Percentiles rank a stretch among this genome's conserved stretches.
Conservation (phyloP, 2,113 vertebrate genomes). For the Odocoileus virginianus region DNA sequence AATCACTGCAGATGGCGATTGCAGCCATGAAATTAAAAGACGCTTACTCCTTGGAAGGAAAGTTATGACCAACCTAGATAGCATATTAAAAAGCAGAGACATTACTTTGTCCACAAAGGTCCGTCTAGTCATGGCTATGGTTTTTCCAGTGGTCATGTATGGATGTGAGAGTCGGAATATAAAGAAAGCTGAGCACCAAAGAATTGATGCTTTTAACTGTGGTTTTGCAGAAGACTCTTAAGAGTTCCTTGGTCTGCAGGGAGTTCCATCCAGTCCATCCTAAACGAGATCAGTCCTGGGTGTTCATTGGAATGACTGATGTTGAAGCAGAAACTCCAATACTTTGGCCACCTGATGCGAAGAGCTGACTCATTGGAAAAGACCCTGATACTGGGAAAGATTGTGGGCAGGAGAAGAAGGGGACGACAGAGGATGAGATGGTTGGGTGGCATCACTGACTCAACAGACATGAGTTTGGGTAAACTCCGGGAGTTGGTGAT, state of each 20-base stretch:
- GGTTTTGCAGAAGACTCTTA: not conserved
- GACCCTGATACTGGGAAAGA: not conserved
- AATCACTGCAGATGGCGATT: not conserved
- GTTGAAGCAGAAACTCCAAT: not conserved
- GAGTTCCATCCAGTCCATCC: not conserved
- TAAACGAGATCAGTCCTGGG: not conserved
- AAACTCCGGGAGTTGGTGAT: not conserved
- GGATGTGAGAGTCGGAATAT: not conserved
- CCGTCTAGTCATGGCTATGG: not conserved
- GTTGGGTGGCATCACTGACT: not conserved
- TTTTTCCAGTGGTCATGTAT: not conserved
- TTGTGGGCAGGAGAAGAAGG: not conserved
- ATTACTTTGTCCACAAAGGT: not conserved
- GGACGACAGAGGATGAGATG: not conserved
- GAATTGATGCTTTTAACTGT: not conserved
- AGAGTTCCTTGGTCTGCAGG: not conserved
- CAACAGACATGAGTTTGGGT: not conserved
- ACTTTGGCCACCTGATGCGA: not conserved
- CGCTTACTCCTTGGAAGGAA: fast-evolving
- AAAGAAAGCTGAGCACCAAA: fast-evolving
- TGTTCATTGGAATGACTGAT: not conserved
- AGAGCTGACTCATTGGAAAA: not conserved
- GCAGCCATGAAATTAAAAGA: not conserved
- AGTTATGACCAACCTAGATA: not conserved
- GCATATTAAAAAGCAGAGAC: not conserved